These are phyloP conservation scores for Trissolcus brochymenae DNA, from an alignment of 2,888 invertebrate genomes.

Conservation along the genomic window DNA sequence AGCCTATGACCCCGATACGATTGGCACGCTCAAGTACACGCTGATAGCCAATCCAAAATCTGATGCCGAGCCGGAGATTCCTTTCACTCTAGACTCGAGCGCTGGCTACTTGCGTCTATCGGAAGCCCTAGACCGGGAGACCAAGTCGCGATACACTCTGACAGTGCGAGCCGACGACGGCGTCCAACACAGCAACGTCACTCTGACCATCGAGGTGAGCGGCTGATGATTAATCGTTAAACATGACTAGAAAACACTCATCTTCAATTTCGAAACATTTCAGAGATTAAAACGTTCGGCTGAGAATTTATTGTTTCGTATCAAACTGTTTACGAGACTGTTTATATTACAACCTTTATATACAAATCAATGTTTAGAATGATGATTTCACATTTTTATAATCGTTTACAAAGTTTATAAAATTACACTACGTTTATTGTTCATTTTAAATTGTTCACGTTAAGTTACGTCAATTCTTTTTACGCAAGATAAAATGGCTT, in stretches of 20 bases:
- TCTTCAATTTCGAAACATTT: slow-evolving; percentile 21
- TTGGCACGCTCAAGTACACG: slow-evolving; percentile 86
- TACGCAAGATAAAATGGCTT: too few relatives aligned
- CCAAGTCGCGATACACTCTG: slow-evolving; percentile 86
- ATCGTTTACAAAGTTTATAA: too few relatives aligned
- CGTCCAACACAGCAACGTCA: slow-evolving; percentile 88
- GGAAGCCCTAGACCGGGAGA: slow-evolving; percentile 90
- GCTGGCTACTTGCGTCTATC: slow-evolving; percentile 86
- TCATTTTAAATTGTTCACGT: too few relatives aligned
- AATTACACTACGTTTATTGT: too few relatives aligned
- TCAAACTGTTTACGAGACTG: too few relatives aligned
- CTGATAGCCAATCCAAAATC: slow-evolving; percentile 79
- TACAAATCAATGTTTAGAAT: too few relatives aligned
- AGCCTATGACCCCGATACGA: slow-evolving; percentile 91
- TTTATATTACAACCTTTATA: too few relatives aligned
- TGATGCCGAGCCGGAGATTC: slow-evolving; percentile 76
- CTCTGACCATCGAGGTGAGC: slow-evolving; percentile 87
- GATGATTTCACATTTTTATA: too few relatives aligned
- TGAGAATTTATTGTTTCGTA: too few relatives aligned
- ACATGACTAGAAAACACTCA: slow-evolving; percentile 26
- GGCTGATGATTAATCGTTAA: slow-evolving; percentile 33
- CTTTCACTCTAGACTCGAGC: slow-evolving; percentile 84
- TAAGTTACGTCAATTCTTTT: too few relatives aligned
- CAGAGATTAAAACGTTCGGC: too few relatives aligned
- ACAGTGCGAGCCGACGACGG: slow-evolving; percentile 92